Evolutionary conservation across 2,888 invertebrate species (phyloP), one percentile per base, ranked within the genome.

Genomic region (Idaea biselata): DNA sequence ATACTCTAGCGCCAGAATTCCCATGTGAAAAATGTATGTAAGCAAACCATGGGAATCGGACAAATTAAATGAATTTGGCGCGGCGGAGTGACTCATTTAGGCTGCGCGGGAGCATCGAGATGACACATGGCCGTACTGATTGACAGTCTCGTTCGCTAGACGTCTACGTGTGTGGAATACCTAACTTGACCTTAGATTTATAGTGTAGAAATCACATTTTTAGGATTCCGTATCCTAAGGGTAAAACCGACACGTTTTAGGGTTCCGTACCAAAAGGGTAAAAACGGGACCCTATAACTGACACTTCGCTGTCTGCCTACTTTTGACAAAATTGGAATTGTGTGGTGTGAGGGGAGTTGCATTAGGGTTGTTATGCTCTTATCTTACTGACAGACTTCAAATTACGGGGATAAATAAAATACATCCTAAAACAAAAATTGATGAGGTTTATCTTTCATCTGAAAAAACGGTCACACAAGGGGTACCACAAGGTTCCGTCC

Each of bases 21-120:
- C 79, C 76, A 71, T 76, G 71, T 73, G 71, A 76, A 73, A 74
- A 74, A 84, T 81, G 72, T 78, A 79, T 77, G 73, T 73, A 78
- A 77, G 74, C 76, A 73, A 74, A 71, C 75, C 86, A 82, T 88
- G 89, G 86, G 90, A 89, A 88, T 85, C 77, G 72, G 75, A 77
- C 87, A 81, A 86, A 88, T 89, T 87, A 89, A 80, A 71, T 72
- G 72, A 69, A 73, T 74, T 71, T 68, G 44, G 44, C 14, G 44
- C 44, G 14, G 6, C 8, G 11, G 44, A 44, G 44, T 44, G 44
- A 44, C 44, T 44, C 44, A 44, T 44, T 44, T 44, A 44, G 44
- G 44, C 44, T 44, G 44, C 44, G 44, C 44, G 44, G 14, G 44
- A 44, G 44, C 44, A 44, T 44, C 44, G 44, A 60, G 25, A 65